Evolutionary conservation across 2,113 vertebrate species (phyloP).

Genomic region (Actinemys pallida): DNA sequence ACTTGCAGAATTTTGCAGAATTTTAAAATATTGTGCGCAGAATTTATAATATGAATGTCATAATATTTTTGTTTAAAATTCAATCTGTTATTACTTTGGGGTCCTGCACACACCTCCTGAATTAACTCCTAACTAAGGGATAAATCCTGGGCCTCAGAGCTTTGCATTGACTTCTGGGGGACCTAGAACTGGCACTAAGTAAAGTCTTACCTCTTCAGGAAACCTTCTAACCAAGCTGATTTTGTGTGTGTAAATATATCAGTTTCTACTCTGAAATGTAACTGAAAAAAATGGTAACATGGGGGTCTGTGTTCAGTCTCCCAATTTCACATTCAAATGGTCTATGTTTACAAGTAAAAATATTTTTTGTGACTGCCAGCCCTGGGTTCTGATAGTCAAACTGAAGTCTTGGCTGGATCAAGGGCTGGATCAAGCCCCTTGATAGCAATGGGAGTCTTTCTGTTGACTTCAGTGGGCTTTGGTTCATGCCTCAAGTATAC

Average conservation of each 20-base stretch:
- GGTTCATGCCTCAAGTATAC: neutral
- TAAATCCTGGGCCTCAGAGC: neutral
- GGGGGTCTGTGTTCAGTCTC: neutral
- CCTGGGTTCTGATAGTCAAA: neutral
- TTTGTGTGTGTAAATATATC: too few relatives aligned
- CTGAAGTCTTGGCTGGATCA: neutral
- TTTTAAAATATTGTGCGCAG: too few relatives aligned
- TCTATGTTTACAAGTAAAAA: neutral
- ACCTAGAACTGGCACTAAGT: neutral
- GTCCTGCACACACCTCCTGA: neutral
- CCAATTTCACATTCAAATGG: neutral
- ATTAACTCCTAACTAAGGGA: neutral
- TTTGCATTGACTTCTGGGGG: neutral
- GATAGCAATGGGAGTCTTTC: neutral
- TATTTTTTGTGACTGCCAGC: too few relatives aligned
- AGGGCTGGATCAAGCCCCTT: neutral
- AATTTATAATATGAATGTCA: neutral
- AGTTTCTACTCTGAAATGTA: neutral
- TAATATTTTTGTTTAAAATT: neutral
- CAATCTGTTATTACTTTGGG: neutral
- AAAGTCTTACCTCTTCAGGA: neutral
- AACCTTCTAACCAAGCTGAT: too few relatives aligned
- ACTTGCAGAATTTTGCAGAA: too few relatives aligned
- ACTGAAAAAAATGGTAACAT: neutral
- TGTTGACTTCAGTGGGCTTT: neutral